Evolutionary conservation across 2,888 invertebrate genomes (phyloP), one percentile per base, ranked within the genome.

Genomic region (Ormyrus thymus): DNA sequence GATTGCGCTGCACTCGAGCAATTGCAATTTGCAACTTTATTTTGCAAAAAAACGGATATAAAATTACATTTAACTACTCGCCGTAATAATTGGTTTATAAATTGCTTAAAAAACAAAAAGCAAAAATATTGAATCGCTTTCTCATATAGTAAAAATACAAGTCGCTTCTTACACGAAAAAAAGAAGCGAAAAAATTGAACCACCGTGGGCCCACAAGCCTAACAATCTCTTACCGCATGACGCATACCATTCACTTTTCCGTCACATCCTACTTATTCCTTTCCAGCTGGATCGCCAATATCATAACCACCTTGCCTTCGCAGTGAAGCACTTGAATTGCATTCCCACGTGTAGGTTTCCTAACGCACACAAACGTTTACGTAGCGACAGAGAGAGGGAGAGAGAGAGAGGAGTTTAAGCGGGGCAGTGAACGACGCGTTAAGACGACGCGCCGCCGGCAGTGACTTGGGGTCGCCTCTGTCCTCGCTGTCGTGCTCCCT

Each of bases 341-440:
- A 46, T 86, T 87, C 87, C 86, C 87, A 87, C 87, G 85, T 85
- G 83, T 82, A 83, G 64, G 82, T 84, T 84, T 85, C 86, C 81
- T 83, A 74, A 73, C 78, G 64, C 82, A 83, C 83, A 83, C 83
- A 46, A 45, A 51, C 45, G 7, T 45, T 10, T 53, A 45, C 58
- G 50, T 45, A 65, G 11, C n/a, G 29, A 0, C 1, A 29, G 29
- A 29, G 29, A 61, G 29, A 29, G 29, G 3, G 29, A 29, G 29
- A 29, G 29, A 29, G 29, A 29, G 29, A 29, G 29, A 29, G 29
- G 7, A 51, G 61, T 15, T 59, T 13, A 15, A 29, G 53, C 46
- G 51, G 83, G 82, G 83, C 84, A 86, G 86, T 84, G 85, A 86
- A 86, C 86, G 84, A 85, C 84, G 85, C 84, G 84, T 83, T 82